Evolutionary conservation across 2,888 invertebrate genomes (phyloP).

Genomic region (Oligia fasciuncula): DNA sequence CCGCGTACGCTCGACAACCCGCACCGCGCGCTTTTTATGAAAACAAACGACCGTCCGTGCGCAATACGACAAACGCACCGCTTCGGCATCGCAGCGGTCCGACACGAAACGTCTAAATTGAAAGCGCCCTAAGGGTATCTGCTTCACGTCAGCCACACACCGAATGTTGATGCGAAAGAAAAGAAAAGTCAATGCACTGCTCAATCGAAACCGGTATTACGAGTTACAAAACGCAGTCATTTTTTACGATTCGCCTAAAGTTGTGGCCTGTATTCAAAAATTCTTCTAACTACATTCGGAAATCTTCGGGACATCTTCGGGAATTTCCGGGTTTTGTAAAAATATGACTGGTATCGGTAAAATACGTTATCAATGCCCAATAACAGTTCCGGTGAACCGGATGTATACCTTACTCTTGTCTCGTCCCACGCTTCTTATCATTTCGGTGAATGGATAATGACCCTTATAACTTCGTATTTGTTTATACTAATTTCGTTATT

Average conservation of each 20-base stretch:
- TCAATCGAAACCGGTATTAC: constrained; percentile 46
- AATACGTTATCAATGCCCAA: constrained; percentile 17
- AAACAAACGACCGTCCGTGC: no score
- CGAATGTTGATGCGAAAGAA: constrained; percentile 28
- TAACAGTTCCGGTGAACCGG: constrained; percentile 20
- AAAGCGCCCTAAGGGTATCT: neutral
- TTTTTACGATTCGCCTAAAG: constrained; percentile 39
- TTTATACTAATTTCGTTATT: constrained; percentile 50
- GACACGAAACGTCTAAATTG: no score
- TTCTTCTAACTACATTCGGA: neutral
- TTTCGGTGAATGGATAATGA: constrained; percentile 33
- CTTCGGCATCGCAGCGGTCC: no score
- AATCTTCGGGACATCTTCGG: neutral
- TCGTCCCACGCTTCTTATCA: constrained; percentile 33
- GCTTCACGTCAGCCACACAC: constrained; percentile 2
- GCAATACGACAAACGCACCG: no score
- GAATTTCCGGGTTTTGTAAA: neutral
- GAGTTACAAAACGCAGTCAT: constrained; percentile 46
- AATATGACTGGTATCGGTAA: neutral
- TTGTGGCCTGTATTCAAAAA: constrained; percentile 11
- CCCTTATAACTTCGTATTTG: constrained; percentile 37
- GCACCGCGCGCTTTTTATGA: no score
- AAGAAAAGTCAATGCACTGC: constrained; percentile 49
- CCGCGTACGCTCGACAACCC: no score
- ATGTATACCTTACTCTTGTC: constrained; percentile 11